Conservation (phyloP, 1,140 invertebrate genomes). For the Drosophila pectinifera region DNA sequence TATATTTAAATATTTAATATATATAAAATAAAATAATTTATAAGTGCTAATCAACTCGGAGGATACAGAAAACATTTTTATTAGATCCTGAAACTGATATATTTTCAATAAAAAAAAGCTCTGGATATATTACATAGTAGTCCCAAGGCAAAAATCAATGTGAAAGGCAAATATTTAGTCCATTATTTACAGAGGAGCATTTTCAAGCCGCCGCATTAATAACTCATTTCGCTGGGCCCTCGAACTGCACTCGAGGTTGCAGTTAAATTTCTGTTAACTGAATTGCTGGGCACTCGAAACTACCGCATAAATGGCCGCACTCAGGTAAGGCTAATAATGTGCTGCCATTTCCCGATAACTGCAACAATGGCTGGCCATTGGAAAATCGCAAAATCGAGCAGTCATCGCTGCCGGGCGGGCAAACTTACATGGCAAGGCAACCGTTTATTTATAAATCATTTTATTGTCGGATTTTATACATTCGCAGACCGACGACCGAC, state of each 20-base stretch:
- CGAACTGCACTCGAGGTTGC: slow-evolving; percentile 7
- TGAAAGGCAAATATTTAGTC: not conserved
- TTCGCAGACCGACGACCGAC: slow-evolving; percentile 60
- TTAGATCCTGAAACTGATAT: no score
- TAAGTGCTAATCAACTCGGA: no score
- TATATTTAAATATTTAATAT: no score
- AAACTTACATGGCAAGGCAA: slow-evolving; percentile 46
- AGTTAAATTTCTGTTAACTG: slow-evolving; percentile 40
- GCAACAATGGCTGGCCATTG: slow-evolving; percentile 58
- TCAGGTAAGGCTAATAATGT: slow-evolving; percentile 69
- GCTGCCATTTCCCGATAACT: slow-evolving; percentile 24
- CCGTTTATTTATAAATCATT: slow-evolving; percentile 81
- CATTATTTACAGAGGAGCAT: slow-evolving; percentile 1
- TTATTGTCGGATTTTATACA: slow-evolving; percentile 78
- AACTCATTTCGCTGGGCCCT: slow-evolving; percentile 28
- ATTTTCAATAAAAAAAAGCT: no score
- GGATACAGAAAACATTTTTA: no score
- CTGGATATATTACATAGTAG: no score
- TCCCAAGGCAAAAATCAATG: not conserved
- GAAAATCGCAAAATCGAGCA: slow-evolving; percentile 56
- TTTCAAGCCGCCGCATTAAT: slow-evolving; percentile 28
- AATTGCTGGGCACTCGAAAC: slow-evolving; percentile 50
- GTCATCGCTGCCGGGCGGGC: slow-evolving; percentile 36
- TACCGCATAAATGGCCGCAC: slow-evolving; percentile 59
- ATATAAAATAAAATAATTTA: not conserved